Percentiles rank a stretch among this genome's conserved stretches.
Evolutionary conservation across 2,888 invertebrate species (phyloP).

Genomic region (Operophtera brumata): DNA sequence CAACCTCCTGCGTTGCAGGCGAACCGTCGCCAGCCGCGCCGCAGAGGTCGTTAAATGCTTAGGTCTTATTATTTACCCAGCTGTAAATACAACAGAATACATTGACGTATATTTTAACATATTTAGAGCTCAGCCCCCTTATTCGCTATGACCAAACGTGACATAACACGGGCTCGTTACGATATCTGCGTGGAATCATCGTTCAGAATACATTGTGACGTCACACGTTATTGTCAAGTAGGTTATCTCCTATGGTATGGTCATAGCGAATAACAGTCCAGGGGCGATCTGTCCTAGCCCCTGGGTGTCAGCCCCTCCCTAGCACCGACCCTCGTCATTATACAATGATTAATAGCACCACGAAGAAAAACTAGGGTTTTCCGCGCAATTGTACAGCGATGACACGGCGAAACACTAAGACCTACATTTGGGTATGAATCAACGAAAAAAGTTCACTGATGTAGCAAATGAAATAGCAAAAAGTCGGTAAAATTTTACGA

Average conservation of each 20-base stretch:
- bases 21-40: too few species aligned
- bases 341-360: slow-evolving; percentile 20
- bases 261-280: not conserved
- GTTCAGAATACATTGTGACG: too few species aligned
- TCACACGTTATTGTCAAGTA: too few species aligned
- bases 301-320: not conserved
- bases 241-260: not conserved
- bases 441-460: not conserved
- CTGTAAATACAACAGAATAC: too few species aligned
- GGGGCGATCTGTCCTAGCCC: not conserved
- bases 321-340: not conserved
- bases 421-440: slow-evolving; percentile 18
- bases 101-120: too few species aligned
- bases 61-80: too few species aligned
- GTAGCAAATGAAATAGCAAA: not conserved
- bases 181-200: too few species aligned
- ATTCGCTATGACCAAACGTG: too few species aligned
- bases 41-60: too few species aligned
- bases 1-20: too few species aligned
- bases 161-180: too few species aligned
- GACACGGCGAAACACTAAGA: slow-evolving; percentile 20
- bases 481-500: not conserved
- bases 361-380: slow-evolving; percentile 26
- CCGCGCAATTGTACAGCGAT: slow-evolving; percentile 19
- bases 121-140: too few species aligned